Conservation (phyloP, 2,888 invertebrate species). For the Macrosiphum euphorbiae region DNA sequence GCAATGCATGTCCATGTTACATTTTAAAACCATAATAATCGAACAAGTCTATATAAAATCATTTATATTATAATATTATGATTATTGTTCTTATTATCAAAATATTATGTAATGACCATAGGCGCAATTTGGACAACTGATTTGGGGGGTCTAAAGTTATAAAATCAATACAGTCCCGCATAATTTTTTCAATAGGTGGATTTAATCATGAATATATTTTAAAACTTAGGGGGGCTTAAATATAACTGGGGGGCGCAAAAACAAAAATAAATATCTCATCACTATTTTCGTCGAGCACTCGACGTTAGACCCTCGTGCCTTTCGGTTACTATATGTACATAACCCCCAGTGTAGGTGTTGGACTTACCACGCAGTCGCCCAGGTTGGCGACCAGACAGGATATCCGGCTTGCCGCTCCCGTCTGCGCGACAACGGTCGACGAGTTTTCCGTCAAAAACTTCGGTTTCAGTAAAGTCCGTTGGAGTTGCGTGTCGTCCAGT, state of each 20-base stretch:
- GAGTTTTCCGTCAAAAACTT: conserved; percentile 85
- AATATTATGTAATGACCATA: background rate
- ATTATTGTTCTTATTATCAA: background rate
- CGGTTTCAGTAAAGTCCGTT: conserved; percentile 65
- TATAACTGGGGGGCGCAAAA: background rate
- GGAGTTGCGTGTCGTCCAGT: conserved; percentile 53
- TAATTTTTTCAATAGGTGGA: too few relatives aligned
- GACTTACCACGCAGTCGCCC: conserved; percentile 89
- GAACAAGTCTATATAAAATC: background rate
- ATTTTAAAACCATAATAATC: background rate
- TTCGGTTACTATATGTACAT: background rate
- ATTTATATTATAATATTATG: background rate
- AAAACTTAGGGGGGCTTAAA: too few relatives aligned
- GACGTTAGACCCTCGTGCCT: background rate
- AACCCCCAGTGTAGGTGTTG: background rate
- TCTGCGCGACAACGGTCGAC: conserved; percentile 85
- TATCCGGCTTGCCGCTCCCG: conserved; percentile 85
- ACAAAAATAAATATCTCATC: background rate
- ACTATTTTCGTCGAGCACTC: background rate
- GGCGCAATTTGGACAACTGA: too few relatives aligned
- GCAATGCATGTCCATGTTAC: background rate
- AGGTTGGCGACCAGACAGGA: conserved; percentile 88
- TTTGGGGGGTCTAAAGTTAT: too few relatives aligned
- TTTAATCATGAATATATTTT: too few relatives aligned
- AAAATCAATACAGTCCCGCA: too few relatives aligned